Evolutionary conservation across 1,140 invertebrate species (phyloP).

Genomic region (Augochlora pura): DNA sequence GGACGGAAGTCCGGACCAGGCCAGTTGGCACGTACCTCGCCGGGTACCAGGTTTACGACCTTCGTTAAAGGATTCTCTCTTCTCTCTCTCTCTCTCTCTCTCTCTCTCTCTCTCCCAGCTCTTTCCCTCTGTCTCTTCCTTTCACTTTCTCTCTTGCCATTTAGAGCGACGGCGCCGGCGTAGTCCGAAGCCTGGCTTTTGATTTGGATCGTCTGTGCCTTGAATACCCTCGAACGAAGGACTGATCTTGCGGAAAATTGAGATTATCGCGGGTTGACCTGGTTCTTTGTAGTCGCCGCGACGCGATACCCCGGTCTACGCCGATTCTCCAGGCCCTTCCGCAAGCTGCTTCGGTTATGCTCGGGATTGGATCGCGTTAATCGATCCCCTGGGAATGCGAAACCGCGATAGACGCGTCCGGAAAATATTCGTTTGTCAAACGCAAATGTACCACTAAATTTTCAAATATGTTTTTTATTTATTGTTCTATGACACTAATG

Average conservation of each 20-base stretch:
- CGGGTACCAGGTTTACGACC: background rate
- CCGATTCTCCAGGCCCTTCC: too few species aligned
- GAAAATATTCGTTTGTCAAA: background rate
- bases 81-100: background rate
- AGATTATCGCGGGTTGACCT: constrained; percentile 28
- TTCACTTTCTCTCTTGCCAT: background rate
- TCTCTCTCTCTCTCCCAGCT: background rate
- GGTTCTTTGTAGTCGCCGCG: constrained; percentile 20
- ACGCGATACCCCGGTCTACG: background rate
- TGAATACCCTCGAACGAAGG: constrained; percentile 9
- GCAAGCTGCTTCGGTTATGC: background rate
- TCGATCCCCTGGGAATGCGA: background rate
- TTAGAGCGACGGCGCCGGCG: background rate
- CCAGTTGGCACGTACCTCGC: constrained; percentile 18
- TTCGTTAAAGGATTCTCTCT: constrained; percentile 20
- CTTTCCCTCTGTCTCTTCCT: background rate
- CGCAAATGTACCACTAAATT: too few species aligned
- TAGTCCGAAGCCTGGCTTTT: background rate
- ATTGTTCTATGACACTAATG: too few species aligned
- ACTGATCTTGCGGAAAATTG: constrained; percentile 37
- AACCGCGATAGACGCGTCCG: background rate
- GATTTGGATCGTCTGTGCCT: constrained; percentile 23
- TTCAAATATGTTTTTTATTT: too few species aligned
- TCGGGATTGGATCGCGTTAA: background rate
- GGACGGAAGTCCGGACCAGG: background rate